Evolutionary conservation across 2,888 invertebrate genomes (phyloP).

Genomic region (Amblyjoppa fuscipennis): DNA sequence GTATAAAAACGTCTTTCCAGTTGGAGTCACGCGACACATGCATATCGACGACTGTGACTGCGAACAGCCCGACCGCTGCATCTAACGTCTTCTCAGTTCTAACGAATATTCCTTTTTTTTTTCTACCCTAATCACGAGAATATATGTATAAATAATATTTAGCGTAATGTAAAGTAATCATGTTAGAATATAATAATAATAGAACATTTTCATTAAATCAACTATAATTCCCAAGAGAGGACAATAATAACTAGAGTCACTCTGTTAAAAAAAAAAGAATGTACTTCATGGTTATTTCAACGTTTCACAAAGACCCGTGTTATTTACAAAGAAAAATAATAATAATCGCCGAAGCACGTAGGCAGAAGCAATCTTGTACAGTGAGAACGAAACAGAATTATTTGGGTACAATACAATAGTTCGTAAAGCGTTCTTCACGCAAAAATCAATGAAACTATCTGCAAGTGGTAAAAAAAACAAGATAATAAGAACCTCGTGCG

Average conservation of each 20-base stretch:
- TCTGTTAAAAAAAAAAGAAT: constrained; percentile 1
- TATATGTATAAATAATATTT: constrained; percentile 66
- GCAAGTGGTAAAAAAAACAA: constrained; percentile 6
- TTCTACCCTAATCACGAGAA: constrained; percentile 48
- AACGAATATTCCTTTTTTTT: constrained; percentile 33
- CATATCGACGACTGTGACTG: constrained; percentile 7
- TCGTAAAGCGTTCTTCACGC: constrained; percentile 2
- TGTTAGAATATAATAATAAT: constrained; percentile 34
- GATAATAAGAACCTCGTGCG: constrained; percentile 4
- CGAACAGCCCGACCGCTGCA: constrained; percentile 19
- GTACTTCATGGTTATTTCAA: constrained; percentile 38
- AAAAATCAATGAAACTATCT: background rate
- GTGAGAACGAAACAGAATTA: background rate
- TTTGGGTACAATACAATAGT: background rate
- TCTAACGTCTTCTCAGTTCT: constrained; percentile 42
- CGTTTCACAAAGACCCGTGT: constrained; percentile 1
- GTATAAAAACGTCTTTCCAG: too few species aligned
- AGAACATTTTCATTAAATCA: constrained; percentile 2
- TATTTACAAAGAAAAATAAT: constrained; percentile 1
- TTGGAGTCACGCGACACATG: too few species aligned
- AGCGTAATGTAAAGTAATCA: constrained; percentile 57
- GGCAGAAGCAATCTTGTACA: constrained; percentile 19
- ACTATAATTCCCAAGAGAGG: background rate
- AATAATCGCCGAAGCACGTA: background rate
- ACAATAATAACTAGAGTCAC: background rate